Evolutionary conservation across 2,888 invertebrate species (phyloP), one percentile per base, ranked within the genome.

Genomic region (Hypercompe scribonia): DNA sequence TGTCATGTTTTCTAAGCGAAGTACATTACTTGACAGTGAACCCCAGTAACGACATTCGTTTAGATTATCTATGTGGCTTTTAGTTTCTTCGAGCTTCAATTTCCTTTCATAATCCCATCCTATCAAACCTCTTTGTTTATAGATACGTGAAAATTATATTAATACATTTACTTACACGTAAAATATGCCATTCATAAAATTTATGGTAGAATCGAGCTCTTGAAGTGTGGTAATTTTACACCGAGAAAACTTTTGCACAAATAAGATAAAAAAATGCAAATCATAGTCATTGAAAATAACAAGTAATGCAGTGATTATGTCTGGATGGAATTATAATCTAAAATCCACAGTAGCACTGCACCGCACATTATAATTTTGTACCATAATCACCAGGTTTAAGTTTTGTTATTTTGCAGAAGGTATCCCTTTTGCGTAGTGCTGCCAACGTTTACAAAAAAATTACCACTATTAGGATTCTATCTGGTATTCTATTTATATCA

Each of bases 341-440:
- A 84, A 83, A 84, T 79, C 79, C 74, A 81, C 74, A 77, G 73
- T 78, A 77, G 80, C 80, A 81, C 77, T 82, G 73, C 75, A 71
- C 68, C 64, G 81, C 81, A 83, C 86, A 86, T 87, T 83, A 89
- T 91, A 90, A 92, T 90, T 88, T 88, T 73, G 83, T 83, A 79
- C 75, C 77, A 84, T 91, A 92, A 92, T 91, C 86, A 89, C 83
- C 75, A 87, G 89, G 86, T 87, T 85, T 87, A 85, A 87, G 86
- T 81, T 86, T 86, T 79, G 86, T 87, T 86, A 86, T 84, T 84
- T 79, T 82, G 68, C 63, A 75, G 81, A 76, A 74, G 80, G 75
- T 83, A 86, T 86, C 83, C 83, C 84, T 78, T 85, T 84, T 82
- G 42, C 50, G 67, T 67, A 36, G 77, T 83, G 84, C 82, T 84